phyloP scores from a whole-genome alignment of 2,888 invertebrate genomes.

The Timandra comae region DNA sequence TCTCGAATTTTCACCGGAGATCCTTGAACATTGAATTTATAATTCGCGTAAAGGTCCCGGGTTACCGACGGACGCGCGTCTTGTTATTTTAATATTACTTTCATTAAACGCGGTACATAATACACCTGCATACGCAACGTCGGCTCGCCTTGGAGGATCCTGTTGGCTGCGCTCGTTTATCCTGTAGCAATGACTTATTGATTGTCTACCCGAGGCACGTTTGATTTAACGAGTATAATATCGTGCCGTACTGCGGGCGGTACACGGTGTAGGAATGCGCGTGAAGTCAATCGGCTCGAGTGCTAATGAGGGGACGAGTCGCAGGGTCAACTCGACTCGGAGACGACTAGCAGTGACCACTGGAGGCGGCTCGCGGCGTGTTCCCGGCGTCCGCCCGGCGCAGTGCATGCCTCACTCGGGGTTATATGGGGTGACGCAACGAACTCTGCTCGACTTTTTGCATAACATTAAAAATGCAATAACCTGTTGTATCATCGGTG shows the following conservation, averaged over 20 bases:
- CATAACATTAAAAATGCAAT: conserved; percentile 45
- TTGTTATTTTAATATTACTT: too few species aligned
- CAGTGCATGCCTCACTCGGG: conserved; percentile 20
- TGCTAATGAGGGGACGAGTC: background rate
- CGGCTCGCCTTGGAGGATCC: background rate
- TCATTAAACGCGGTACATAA: too few species aligned
- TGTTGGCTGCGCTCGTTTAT: conserved; percentile 4
- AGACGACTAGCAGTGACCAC: too few species aligned
- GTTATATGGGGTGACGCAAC: conserved; percentile 60
- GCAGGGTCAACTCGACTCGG: too few species aligned
- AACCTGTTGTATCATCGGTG: conserved; percentile 42
- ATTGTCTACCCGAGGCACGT: conserved; percentile 13
- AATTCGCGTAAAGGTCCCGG: too few species aligned
- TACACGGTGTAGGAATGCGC: too few species aligned
- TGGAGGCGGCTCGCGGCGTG: too few species aligned
- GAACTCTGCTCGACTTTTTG: conserved; percentile 49
- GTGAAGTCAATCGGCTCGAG: background rate
- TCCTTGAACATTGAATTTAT: conserved; percentile 2
- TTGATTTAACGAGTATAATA: conserved; percentile 1
- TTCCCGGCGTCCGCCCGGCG: too few species aligned
- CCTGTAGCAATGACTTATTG: conserved; percentile 15
- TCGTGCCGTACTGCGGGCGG: background rate
- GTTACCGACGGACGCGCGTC: too few species aligned
- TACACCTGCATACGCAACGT: too few species aligned
- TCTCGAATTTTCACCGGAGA: conserved; percentile 12